Evolutionary conservation across 1,140 invertebrate genomes (phyloP).

Genomic region (Oreohelix idahoensis): DNA sequence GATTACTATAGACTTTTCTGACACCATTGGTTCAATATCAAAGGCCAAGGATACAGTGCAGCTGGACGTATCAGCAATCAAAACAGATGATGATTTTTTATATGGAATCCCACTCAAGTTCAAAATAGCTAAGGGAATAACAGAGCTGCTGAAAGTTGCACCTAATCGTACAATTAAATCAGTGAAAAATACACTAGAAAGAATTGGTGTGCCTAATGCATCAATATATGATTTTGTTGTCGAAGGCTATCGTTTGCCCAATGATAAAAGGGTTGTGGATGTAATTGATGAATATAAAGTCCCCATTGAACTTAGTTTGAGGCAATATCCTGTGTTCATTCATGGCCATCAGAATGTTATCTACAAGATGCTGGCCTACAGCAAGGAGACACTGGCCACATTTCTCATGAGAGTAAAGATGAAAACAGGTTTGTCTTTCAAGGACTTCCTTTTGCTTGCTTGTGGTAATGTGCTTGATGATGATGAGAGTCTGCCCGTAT

Average conservation of each 20-base stretch:
- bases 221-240: slow-evolving; percentile 53
- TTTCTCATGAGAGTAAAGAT: slow-evolving; percentile 60
- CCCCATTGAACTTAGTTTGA: slow-evolving; percentile 57
- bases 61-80: slow-evolving; percentile 56
- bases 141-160: slow-evolving; percentile 56
- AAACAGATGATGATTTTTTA: slow-evolving; percentile 54
- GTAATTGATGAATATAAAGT: slow-evolving; percentile 56
- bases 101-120: slow-evolving; percentile 62
- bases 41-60: slow-evolving; percentile 39
- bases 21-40: slow-evolving; percentile 51
- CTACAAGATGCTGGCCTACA: slow-evolving; percentile 60
- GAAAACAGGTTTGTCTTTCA: slow-evolving; percentile 61
- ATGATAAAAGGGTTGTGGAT: slow-evolving; percentile 51
- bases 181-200: slow-evolving; percentile 59
- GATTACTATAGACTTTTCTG: slow-evolving; percentile 52
- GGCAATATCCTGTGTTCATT: slow-evolving; percentile 61
- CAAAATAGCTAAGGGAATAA: slow-evolving; percentile 56
- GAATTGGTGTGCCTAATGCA: slow-evolving; percentile 65
- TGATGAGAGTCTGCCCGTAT: slow-evolving; percentile 50
- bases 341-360: slow-evolving; percentile 59
- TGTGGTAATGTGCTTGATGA: slow-evolving; percentile 54
- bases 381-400: slow-evolving; percentile 53
- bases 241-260: slow-evolving; percentile 53
- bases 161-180: slow-evolving; percentile 53
- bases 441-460: slow-evolving; percentile 51